Evolutionary conservation across 2,113 vertebrate genomes (phyloP).

Genomic region (Ceyx margarethae): DNA sequence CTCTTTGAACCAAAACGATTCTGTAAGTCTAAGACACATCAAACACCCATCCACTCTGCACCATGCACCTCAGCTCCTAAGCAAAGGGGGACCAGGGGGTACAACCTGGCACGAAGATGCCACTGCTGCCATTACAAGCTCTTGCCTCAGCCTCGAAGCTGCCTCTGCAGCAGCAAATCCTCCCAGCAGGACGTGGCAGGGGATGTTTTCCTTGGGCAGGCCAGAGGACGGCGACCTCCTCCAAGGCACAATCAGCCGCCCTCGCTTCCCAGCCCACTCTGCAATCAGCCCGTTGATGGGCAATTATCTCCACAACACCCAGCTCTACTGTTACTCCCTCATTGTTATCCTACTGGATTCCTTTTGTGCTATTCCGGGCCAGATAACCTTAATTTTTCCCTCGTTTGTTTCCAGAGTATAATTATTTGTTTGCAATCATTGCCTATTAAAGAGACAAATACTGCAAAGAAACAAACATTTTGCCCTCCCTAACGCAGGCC

Average conservation of each 20-base stretch:
- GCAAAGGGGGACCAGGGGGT: rapidly evolving
- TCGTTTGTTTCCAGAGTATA: constrained; percentile 65
- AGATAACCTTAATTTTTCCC: constrained; percentile 70
- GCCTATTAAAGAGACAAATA: constrained; percentile 61
- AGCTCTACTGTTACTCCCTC: background rate
- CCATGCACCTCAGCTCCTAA: rapidly evolving
- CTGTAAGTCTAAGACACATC: background rate
- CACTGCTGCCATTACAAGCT: background rate
- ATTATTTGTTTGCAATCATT: constrained; percentile 77
- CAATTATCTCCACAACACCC: constrained; percentile 47
- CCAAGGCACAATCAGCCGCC: constrained; percentile 23
- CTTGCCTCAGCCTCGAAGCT: background rate
- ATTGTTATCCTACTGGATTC: background rate
- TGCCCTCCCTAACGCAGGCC: constrained; percentile 25
- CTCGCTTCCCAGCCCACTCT: constrained; percentile 35
- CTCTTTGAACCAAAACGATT: too few relatives aligned
- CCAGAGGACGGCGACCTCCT: constrained; percentile 4
- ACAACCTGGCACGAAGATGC: background rate
- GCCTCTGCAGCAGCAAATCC: background rate
- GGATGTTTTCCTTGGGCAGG: background rate
- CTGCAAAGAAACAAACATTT: constrained; percentile 44
- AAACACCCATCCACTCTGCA: background rate
- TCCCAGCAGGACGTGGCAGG: background rate
- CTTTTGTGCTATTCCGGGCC: constrained; percentile 51
- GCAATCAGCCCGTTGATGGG: constrained; percentile 61